phyloP scores from a whole-genome alignment of 2,113 vertebrate species.

The Tympanuchus pallidicinctus region DNA sequence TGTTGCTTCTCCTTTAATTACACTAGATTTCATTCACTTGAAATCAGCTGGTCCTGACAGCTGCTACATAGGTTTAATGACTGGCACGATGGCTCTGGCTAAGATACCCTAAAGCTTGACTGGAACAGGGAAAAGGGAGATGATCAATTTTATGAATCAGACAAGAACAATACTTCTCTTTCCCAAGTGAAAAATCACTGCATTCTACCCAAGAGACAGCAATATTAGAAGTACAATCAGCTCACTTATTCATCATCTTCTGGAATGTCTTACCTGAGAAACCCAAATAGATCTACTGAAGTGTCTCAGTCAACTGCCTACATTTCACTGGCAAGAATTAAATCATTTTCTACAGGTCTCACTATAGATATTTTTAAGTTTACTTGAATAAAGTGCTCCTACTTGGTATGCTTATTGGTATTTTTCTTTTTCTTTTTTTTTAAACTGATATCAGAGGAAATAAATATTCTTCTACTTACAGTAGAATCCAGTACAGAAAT shows the following conservation, averaged over 20 bases:
- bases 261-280: background rate
- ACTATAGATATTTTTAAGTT: background rate
- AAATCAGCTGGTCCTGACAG: background rate
- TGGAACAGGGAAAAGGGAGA: background rate
- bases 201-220: background rate
- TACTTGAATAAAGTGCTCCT: background rate
- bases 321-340: background rate
- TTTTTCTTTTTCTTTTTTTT: background rate
- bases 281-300: background rate
- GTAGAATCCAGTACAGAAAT: background rate
- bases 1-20: background rate
- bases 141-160: background rate
- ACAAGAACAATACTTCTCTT: background rate
- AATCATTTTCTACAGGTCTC: background rate
- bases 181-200: background rate
- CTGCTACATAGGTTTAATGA: background rate
- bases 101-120: background rate
- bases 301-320: background rate
- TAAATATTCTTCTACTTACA: background rate
- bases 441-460: background rate
- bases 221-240: accelerated
- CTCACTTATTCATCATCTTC: background rate
- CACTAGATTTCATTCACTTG: background rate
- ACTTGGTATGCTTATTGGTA: background rate
- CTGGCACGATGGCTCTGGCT: background rate